Conservation (phyloP, 2,797 vertebrate genomes). For the Argentina silus region DNA sequence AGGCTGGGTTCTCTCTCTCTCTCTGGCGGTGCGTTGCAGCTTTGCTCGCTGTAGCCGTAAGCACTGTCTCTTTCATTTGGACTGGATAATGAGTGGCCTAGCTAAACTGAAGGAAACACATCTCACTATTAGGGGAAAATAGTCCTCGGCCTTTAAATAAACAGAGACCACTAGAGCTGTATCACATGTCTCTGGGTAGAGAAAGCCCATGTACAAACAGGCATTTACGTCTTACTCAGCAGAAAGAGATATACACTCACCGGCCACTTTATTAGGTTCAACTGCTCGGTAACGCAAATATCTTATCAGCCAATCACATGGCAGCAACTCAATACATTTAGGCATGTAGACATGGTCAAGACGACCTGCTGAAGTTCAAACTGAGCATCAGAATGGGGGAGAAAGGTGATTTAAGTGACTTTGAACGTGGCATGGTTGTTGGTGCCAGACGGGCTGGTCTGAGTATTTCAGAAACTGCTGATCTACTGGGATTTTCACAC, state of each 20-base stretch:
- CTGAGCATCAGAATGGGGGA: too few species aligned
- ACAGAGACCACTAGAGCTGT: slow-evolving; percentile 74
- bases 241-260: slow-evolving; percentile 56
- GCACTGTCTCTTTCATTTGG: slow-evolving; percentile 75
- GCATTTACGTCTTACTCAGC: slow-evolving; percentile 63
- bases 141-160: slow-evolving; percentile 79
- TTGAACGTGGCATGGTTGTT: too few species aligned
- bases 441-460: too few species aligned
- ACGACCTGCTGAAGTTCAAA: too few species aligned
- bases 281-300: too few species aligned
- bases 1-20: slow-evolving; percentile 8
- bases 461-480: too few species aligned
- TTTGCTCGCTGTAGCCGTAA: slow-evolving; percentile 48
- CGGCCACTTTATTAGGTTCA: too few species aligned
- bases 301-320: too few species aligned
- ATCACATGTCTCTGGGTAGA: slow-evolving; percentile 64
- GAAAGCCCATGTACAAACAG: slow-evolving; percentile 73
- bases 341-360: too few species aligned
- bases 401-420: too few species aligned
- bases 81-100: slow-evolving; percentile 75
- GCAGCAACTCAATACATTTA: too few species aligned
- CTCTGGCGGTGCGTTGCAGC: slow-evolving; percentile 19
- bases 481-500: too few species aligned
- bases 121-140: slow-evolving; percentile 76
- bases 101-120: slow-evolving; percentile 79